phyloP scores from a whole-genome alignment of 2,888 invertebrate genomes.

The Ceratothoa steindachneri region DNA sequence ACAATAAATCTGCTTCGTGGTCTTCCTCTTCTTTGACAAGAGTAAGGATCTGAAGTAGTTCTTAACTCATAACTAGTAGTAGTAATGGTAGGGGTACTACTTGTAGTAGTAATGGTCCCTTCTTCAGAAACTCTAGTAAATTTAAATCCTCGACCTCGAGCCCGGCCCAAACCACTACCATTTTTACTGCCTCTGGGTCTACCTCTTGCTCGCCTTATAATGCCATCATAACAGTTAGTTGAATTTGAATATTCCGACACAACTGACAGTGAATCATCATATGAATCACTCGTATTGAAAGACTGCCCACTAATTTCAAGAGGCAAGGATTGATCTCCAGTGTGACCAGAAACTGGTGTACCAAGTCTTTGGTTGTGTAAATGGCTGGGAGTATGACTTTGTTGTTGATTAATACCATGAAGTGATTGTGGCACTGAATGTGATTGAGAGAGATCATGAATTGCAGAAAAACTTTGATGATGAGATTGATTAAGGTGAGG shows the following conservation, averaged over 20 bases:
- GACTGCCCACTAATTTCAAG: conserved; percentile 4
- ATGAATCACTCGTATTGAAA: conserved; percentile 13
- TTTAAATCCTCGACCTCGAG: conserved; percentile 30
- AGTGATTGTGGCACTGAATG: conserved; percentile 10
- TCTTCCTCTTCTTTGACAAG: conserved; percentile 33
- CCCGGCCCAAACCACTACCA: conserved; percentile 30
- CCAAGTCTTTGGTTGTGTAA: neutral
- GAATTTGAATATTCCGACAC: conserved; percentile 22
- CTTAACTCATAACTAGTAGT: conserved; percentile 39
- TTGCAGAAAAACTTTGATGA: neutral
- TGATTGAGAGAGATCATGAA: conserved; percentile 3
- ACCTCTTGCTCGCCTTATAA: conserved; percentile 36
- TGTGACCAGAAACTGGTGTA: neutral
- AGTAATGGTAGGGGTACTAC: too few relatives aligned
- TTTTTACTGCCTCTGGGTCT: conserved; percentile 46
- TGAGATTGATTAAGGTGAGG: conserved; percentile 1
- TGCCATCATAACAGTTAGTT: conserved; percentile 18
- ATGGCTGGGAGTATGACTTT: neutral
- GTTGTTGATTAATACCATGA: conserved; percentile 6
- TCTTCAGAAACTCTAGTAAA: conserved; percentile 27
- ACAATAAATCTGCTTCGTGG: conserved; percentile 45
- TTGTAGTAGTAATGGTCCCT: too few relatives aligned
- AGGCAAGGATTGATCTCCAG: neutral
- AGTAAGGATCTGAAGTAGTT: conserved; percentile 42
- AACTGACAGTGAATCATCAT: conserved; percentile 19